phyloP scores from a whole-genome alignment of 2,888 invertebrate genomes.

The Heteromurus nitidus region DNA sequence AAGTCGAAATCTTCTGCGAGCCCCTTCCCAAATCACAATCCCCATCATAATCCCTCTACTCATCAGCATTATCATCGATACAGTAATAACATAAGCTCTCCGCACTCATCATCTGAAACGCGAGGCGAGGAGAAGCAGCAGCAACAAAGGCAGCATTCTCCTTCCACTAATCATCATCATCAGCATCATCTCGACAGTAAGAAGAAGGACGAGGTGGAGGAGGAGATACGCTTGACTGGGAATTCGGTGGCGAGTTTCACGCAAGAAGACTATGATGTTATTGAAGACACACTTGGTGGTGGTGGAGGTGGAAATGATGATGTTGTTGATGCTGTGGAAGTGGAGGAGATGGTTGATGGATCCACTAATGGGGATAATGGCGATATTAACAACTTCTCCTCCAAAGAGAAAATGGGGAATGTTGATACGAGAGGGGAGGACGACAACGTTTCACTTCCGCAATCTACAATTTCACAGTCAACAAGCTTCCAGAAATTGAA shows the following conservation, averaged over 20 bases:
- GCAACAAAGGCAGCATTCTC: slow-evolving; percentile 9
- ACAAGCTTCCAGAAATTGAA: slow-evolving; percentile 23
- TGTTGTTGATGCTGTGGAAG: slow-evolving; percentile 29
- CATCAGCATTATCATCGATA: slow-evolving; percentile 27
- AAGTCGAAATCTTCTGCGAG: slow-evolving; percentile 13
- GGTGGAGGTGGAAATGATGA: slow-evolving; percentile 15
- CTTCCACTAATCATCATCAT: slow-evolving; percentile 4
- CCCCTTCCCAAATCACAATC: slow-evolving; percentile 41
- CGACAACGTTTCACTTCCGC: background rate
- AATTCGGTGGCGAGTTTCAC: slow-evolving; percentile 39
- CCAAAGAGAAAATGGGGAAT: background rate
- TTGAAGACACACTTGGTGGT: slow-evolving; percentile 12
- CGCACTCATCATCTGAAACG: too few species aligned
- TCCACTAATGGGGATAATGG: slow-evolving; percentile 14
- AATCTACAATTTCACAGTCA: slow-evolving; percentile 14
- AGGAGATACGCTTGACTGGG: background rate
- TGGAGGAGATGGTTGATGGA: too few species aligned
- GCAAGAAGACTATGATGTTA: slow-evolving; percentile 26
- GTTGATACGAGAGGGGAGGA: background rate
- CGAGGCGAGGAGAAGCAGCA: background rate
- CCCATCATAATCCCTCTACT: slow-evolving; percentile 17
- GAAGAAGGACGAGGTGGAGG: slow-evolving; percentile 16
- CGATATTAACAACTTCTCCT: background rate
- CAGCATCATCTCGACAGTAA: background rate
- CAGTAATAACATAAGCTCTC: background rate